Evolutionary conservation across 2,888 invertebrate species (phyloP).

Genomic region (Holacanthella duospinosa): DNA sequence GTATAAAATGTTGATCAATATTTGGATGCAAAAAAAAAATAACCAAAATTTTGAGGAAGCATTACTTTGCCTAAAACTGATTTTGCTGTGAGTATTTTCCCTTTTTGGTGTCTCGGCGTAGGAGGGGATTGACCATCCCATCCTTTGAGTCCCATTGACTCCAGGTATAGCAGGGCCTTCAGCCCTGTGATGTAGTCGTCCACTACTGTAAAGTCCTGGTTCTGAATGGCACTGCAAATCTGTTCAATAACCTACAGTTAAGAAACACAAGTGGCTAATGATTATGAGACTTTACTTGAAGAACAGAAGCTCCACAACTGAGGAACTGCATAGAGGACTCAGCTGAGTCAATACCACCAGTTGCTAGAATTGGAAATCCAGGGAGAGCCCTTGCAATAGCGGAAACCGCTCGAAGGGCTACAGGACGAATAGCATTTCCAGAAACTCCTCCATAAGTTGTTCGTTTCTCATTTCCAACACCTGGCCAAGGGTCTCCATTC

Average conservation of each 20-base stretch:
- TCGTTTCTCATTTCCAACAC: conserved; percentile 62
- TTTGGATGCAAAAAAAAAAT: background rate
- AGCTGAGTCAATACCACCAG: conserved; percentile 94
- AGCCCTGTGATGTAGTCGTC: conserved; percentile 88
- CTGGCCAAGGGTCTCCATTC: conserved; percentile 83
- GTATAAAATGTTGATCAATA: conserved; percentile 37
- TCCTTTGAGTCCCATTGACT: conserved; percentile 53
- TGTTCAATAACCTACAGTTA: too few relatives aligned
- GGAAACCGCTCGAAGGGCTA: conserved; percentile 83
- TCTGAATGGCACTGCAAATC: conserved; percentile 93
- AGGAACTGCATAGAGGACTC: conserved; percentile 91
- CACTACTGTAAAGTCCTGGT: conserved; percentile 94
- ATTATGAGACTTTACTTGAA: conserved; percentile 56
- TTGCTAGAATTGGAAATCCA: conserved; percentile 84
- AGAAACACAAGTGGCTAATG: conserved; percentile 10
- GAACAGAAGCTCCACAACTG: conserved; percentile 78
- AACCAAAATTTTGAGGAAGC: background rate
- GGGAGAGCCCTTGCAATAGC: conserved; percentile 73
- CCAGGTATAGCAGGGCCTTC: conserved; percentile 72
- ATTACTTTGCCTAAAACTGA: conserved; percentile 58
- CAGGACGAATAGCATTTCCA: conserved; percentile 87
- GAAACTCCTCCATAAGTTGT: conserved; percentile 93
- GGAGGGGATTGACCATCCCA: conserved; percentile 97
- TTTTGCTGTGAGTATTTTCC: conserved; percentile 64
- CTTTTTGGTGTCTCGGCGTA: conserved; percentile 71